These are phyloP conservation scores for Drosophila pandora DNA, from an alignment of 1,140 invertebrate species.

Conservation along the genomic window DNA sequence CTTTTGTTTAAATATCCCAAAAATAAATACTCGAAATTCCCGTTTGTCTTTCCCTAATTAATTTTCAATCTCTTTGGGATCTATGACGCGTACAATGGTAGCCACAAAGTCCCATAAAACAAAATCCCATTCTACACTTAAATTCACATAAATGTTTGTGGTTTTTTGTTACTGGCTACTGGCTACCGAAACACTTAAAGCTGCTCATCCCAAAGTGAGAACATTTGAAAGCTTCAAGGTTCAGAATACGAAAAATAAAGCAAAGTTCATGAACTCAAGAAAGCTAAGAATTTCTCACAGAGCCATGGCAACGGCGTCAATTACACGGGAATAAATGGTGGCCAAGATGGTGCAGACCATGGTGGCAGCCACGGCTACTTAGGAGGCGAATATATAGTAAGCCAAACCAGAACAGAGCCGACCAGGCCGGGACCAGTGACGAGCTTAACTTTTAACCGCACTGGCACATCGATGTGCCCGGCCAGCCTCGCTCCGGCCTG, in stretches of 20 bases:
- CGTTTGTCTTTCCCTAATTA: conserved; percentile 9
- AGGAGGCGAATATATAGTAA: conserved; percentile 15
- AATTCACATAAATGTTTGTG: conserved; percentile 41
- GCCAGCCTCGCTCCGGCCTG: conserved; percentile 1
- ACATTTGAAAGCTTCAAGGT: conserved; percentile 43
- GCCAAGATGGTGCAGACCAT: conserved; percentile 9
- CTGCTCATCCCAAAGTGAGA: conserved; percentile 52
- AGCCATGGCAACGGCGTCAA: conserved; percentile 65
- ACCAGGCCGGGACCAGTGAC: conserved; percentile 23
- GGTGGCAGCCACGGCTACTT: conserved; percentile 23
- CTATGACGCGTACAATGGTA: conserved; percentile 31
- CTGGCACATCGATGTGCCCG: conserved; percentile 45
- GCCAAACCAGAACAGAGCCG: conserved; percentile 4
- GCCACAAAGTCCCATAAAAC: conserved; percentile 19
- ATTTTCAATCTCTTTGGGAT: conserved; percentile 14
- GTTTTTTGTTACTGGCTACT: conserved; percentile 5
- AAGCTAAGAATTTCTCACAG: conserved; percentile 56
- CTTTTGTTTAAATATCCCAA: conserved; percentile 19
- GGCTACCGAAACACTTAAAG: conserved; percentile 67
- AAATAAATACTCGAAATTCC: conserved; percentile 21
- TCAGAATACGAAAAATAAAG: conserved; percentile 16
- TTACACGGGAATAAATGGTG: conserved; percentile 56
- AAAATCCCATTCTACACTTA: conserved; percentile 29
- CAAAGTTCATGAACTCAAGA: conserved; percentile 66
- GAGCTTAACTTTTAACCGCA: conserved; percentile 75